These are phyloP conservation scores for Nycticryphes semicollaris DNA, from an alignment of 2,113 vertebrate genomes.

Conservation along the genomic window DNA sequence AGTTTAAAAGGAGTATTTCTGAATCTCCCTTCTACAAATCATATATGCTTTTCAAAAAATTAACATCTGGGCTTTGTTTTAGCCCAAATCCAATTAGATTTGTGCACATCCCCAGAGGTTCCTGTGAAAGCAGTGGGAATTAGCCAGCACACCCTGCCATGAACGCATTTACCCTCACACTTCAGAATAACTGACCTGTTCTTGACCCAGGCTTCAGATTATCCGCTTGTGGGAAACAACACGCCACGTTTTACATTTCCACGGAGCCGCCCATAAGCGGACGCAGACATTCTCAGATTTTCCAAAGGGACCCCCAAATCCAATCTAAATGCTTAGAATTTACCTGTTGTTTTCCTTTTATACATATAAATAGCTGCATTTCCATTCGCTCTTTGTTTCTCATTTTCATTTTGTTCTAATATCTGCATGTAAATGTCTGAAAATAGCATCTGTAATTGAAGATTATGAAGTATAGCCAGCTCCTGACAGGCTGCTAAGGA, in stretches of 20 bases:
- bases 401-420: constrained; percentile 92
- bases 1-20: not conserved
- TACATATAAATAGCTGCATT: constrained; percentile 85
- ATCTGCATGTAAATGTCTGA: constrained; percentile 89
- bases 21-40: not conserved
- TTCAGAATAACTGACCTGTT: constrained; percentile 54
- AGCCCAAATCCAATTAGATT: constrained; percentile 35
- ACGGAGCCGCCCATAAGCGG: not conserved
- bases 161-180: constrained; percentile 27
- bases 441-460: constrained; percentile 96
- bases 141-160: not conserved
- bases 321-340: constrained; percentile 76
- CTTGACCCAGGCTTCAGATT: constrained; percentile 58
- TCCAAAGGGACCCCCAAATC: constrained; percentile 70
- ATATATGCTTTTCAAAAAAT: not conserved
- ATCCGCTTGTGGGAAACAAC: constrained; percentile 10
- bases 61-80: not conserved
- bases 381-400: constrained; percentile 85
- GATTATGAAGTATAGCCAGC: constrained; percentile 99
- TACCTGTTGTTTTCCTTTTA: constrained; percentile 79
- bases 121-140: not conserved
- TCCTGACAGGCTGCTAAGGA: constrained; percentile 99
- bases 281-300: constrained; percentile 41
- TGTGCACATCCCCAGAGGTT: not conserved
- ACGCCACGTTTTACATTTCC: not conserved